A percentile compares a stretch with the other conserved stretches of the same genome.
These are phyloP conservation scores for Antechinus stuartii DNA, from an alignment of 2,113 vertebrate genomes.

Conservation along the genomic window DNA sequence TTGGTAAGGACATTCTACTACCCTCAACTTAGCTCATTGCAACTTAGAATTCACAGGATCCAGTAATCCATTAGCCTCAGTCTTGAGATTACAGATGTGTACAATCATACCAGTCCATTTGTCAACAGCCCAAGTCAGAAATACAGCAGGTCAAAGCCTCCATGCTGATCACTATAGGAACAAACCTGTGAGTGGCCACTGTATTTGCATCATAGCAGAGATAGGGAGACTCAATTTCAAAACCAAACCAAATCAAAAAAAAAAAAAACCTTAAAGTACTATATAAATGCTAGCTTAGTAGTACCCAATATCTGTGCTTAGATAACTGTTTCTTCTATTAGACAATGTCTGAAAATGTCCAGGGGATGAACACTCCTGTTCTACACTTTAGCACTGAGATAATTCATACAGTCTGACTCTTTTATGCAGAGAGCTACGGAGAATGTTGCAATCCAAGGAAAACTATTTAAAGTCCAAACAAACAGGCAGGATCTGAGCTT, in stretches of 20 bases:
- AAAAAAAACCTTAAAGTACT: neutral
- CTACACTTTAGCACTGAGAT: neutral
- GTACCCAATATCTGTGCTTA: neutral
- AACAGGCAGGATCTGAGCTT: neutral
- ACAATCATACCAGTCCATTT: neutral
- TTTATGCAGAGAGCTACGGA: neutral
- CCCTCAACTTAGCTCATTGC: neutral
- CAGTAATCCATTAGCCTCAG: neutral
- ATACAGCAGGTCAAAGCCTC: neutral
- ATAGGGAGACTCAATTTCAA: neutral
- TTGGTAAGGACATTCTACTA: neutral
- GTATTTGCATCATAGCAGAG: neutral
- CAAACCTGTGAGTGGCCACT: neutral
- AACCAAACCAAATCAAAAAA: neutral
- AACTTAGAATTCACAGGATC: neutral
- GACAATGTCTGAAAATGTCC: neutral
- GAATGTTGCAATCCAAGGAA: neutral
- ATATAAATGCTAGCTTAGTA: neutral
- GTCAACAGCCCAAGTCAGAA: neutral
- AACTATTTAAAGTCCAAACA: conserved; percentile 1
- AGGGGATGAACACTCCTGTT: neutral
- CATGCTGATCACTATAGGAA: neutral
- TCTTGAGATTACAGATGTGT: neutral
- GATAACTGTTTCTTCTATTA: neutral
- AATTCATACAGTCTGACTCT: neutral